Base-by-base conservation (phyloP, 2,113 vertebrate species). In the Campylorhamphus procurvoides region DNA sequence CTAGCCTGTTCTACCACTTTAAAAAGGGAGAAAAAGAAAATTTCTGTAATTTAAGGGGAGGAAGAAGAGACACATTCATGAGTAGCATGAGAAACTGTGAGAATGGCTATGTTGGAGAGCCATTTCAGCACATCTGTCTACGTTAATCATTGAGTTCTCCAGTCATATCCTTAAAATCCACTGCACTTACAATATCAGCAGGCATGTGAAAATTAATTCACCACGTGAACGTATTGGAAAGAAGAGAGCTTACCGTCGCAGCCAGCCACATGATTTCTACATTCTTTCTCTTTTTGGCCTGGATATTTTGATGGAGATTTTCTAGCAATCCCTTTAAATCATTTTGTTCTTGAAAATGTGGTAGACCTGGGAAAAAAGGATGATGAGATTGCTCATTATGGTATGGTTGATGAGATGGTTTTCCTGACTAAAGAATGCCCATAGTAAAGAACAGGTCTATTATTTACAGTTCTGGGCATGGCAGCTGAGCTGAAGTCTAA, bases 181-280 rank as follows among this genome's bases (percentile, higher is more conserved):
- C 6, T 60, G 62, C 56, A 60, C 11, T 59, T 60, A 10, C 1
- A 78, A 0, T 16, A 79, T 14, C 49, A 77, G 29, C 63, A 95
- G 39, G 25, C 19, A 87, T 19, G 20, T 58, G 31, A 87, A 93
- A 95, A 86, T 58, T 16, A 87, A 24, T 39, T 80, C 19, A 39
- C 28, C 44, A 31, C 10, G 19, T 24, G 12, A 40, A 60, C 3
- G 3, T 42, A 22, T n/a, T 6, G 35, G 55, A 58, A 81, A 67
- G 3, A 35, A 47, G 27, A 60, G 13, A 67, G 82, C 98, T 98
- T 97, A 99, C 99, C 95, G 97, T 98, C 64, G 99, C 99, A 91
- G 99, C 99, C 87, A 99, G 98, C 99, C 99, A 99, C 93, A 99
- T 98, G 96, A 99, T 99, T 97, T 99, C 99, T 89, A 99, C 99